These are phyloP conservation scores for Adelognathus sp. DNA, from an alignment of 2,888 invertebrate genomes.

Conservation along the genomic window DNA sequence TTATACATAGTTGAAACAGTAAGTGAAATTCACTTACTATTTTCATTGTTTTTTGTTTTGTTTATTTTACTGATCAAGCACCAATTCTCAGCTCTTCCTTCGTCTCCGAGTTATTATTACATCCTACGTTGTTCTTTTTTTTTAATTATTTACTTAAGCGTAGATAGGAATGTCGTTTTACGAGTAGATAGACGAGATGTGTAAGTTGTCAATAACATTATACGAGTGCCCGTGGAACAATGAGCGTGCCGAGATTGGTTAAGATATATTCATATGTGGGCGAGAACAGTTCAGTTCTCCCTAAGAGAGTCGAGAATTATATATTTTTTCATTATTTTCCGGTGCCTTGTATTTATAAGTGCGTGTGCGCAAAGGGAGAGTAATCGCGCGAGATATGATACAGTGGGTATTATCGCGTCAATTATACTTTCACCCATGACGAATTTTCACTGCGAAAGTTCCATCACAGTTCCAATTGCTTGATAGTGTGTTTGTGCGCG, in stretches of 20 bases:
- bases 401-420: neutral
- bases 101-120: constrained; percentile 21
- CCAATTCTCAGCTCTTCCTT: constrained; percentile 56
- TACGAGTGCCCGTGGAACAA: constrained; percentile 29
- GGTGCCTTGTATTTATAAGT: constrained; percentile 39
- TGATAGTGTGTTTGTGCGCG: too few species aligned
- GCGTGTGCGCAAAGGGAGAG: constrained; percentile 6
- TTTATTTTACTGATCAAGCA: constrained; percentile 45
- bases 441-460: constrained; percentile 1
- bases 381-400: constrained; percentile 2
- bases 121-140: neutral
- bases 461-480: neutral
- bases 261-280: constrained; percentile 7
- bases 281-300: neutral
- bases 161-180: constrained; percentile 42
- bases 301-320: constrained; percentile 15
- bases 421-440: neutral
- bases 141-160: too few species aligned
- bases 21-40: constrained; percentile 26
- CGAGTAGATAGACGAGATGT: constrained; percentile 27
- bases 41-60: constrained; percentile 28
- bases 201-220: constrained; percentile 19
- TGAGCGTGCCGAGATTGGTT: constrained; percentile 33
- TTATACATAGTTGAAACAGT: constrained; percentile 44
- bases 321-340: neutral